Percentiles rank a stretch among this genome's conserved stretches.
Conservation (phyloP, 2,797 vertebrate species). For the Chlorospingus semifuscus region DNA sequence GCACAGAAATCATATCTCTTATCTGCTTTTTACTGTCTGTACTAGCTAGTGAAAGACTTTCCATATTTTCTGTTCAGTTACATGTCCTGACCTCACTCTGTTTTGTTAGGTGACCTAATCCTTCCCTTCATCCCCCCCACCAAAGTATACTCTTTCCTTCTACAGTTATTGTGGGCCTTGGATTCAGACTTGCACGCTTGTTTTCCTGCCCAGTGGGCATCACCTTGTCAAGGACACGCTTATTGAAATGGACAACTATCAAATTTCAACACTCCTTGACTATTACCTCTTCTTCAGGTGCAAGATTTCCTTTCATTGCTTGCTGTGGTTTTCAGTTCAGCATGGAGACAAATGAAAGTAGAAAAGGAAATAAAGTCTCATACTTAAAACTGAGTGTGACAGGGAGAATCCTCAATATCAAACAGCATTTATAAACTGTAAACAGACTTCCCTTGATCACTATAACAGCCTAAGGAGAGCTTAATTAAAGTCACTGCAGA, state of each 20-base stretch:
- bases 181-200: neutral
- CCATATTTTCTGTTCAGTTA: neutral
- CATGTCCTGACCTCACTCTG: neutral
- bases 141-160: neutral
- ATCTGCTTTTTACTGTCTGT: neutral
- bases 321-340: neutral
- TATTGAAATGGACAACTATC: neutral
- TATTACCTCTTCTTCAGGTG: neutral
- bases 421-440: slow-evolving; percentile 22
- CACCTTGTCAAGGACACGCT: neutral
- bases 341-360: neutral
- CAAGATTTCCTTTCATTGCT: neutral
- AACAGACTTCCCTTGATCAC: neutral
- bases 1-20: neutral
- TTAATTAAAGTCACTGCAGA: neutral
- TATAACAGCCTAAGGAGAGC: neutral
- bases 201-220: neutral
- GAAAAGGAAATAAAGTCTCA: neutral
- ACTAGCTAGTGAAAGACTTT: neutral
- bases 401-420: neutral
- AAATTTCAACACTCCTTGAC: neutral
- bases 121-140: neutral
- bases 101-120: neutral
- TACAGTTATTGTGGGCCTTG: neutral
- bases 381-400: neutral